Evolutionary conservation across 2,113 vertebrate species (phyloP).

Genomic region (Lutjanus erythropterus): DNA sequence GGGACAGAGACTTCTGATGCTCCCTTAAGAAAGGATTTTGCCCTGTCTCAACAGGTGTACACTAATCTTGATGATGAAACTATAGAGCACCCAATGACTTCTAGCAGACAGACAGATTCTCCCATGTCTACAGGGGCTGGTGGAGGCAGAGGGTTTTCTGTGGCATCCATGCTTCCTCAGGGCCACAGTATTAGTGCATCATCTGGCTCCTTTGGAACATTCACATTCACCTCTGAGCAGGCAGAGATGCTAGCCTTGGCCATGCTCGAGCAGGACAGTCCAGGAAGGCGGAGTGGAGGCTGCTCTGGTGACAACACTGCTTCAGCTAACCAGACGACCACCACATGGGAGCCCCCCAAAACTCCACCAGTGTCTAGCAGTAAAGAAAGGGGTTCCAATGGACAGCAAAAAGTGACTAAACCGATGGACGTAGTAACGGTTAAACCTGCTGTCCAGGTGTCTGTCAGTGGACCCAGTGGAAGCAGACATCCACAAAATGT

Average conservation of each 20-base stretch:
- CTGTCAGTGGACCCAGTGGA: slow-evolving; percentile 82
- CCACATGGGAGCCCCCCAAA: slow-evolving; percentile 83
- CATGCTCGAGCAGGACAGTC: slow-evolving; percentile 94
- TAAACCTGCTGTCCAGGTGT: slow-evolving; percentile 83
- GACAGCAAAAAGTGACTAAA: slow-evolving; percentile 81
- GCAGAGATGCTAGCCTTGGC: slow-evolving; percentile 95
- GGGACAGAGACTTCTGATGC: slow-evolving; percentile 76
- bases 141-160: slow-evolving; percentile 93
- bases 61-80: slow-evolving; percentile 88
- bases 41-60: slow-evolving; percentile 86
- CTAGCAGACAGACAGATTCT: slow-evolving; percentile 90
- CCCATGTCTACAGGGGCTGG: slow-evolving; percentile 90
- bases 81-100: slow-evolving; percentile 81
- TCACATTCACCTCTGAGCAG: slow-evolving; percentile 93
- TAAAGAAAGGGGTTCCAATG: slow-evolving; percentile 76
- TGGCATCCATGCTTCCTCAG: slow-evolving; percentile 96
- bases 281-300: slow-evolving; percentile 83
- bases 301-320: slow-evolving; percentile 73
- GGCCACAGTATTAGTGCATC: slow-evolving; percentile 83
- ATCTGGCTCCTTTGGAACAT: slow-evolving; percentile 87
- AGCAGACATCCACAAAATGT: slow-evolving; percentile 85
- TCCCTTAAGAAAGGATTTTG: slow-evolving; percentile 83
- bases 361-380: slow-evolving; percentile 75
- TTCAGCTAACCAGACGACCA: slow-evolving; percentile 78
- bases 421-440: slow-evolving; percentile 74